These are phyloP conservation scores for Indri indri DNA, from an alignment of 2,113 vertebrate genomes.

Conservation along the genomic window DNA sequence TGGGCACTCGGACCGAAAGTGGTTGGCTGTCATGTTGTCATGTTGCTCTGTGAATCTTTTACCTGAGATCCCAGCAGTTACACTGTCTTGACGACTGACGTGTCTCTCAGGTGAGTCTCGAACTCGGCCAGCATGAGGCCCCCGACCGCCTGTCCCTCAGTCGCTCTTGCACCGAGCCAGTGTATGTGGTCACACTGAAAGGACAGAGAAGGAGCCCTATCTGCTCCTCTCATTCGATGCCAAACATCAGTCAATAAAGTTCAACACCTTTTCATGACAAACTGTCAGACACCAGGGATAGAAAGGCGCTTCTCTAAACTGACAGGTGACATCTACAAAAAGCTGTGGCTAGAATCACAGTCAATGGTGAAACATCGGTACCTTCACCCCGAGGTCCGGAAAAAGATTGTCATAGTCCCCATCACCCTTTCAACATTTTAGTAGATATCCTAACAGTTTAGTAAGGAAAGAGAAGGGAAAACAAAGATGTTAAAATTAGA, in stretches of 20 bases:
- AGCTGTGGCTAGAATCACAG: background rate
- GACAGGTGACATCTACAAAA: background rate
- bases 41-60: background rate
- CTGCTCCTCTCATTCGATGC: background rate
- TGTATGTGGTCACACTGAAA: background rate
- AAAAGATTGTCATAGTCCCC: fast-evolving
- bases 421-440: fast-evolving
- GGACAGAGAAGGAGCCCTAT: background rate
- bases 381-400: background rate
- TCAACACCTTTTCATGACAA: background rate
- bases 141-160: background rate
- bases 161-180: background rate
- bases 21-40: background rate
- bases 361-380: background rate
- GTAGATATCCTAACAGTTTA: fast-evolving
- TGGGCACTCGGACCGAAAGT: too few relatives aligned
- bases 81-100: too few relatives aligned
- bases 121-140: background rate
- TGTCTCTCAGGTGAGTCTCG: background rate
- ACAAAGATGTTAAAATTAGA: too few relatives aligned
- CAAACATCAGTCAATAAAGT: background rate
- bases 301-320: background rate
- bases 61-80: background rate
- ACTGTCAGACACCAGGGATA: background rate
- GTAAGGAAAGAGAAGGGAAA: background rate